Evolutionary conservation across 30 jellyfish, hydroid and myxozoan species (phyloP), one percentile per base, ranked within the genome.

Genomic region (Turritopsis dohrnii): DNA sequence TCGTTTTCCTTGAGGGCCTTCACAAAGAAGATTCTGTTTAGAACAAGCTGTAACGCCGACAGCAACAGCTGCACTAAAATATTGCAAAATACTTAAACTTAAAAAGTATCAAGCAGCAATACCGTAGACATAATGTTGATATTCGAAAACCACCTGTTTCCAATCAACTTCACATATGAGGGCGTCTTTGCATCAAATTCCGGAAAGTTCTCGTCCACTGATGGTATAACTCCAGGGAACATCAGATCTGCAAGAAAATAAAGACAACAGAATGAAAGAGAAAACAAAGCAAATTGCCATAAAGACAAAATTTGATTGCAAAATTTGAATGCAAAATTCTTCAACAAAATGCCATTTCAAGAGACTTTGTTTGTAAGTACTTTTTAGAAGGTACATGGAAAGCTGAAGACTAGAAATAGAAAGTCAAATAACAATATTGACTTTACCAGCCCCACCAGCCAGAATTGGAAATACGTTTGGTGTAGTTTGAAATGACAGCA

Each of bases 381-480:
- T n/a, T n/a, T n/a, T n/a, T n/a, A n/a, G n/a, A n/a, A n/a, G n/a
- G n/a, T n/a, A n/a, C n/a, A n/a, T n/a, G n/a, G n/a, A n/a, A n/a
- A n/a, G n/a, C n/a, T n/a, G n/a, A n/a, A n/a, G n/a, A n/a, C n/a
- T n/a, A n/a, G n/a, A n/a, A n/a, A n/a, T n/a, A n/a, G n/a, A n/a
- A n/a, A n/a, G n/a, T n/a, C n/a, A n/a, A n/a, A n/a, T n/a, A n/a
- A n/a, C n/a, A n/a, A n/a, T n/a, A n/a, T 41, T 41, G 60, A 3
- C 13, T 41, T 69, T 84, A 92, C 98, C 98, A 80, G 98, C 98
- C 18, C 98, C 98, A 19, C 96, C 92, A 71, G 75, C 25, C 21
- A 93, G 82, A 25, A 72, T 82, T 22, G 84, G 88, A 75, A 93
- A 88, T 8, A 93, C 98, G 71, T 74, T 75, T 21, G 98, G 89